These are phyloP conservation scores for Argyresthia goedartella DNA, from an alignment of 2,888 invertebrate species.

Conservation along the genomic window DNA sequence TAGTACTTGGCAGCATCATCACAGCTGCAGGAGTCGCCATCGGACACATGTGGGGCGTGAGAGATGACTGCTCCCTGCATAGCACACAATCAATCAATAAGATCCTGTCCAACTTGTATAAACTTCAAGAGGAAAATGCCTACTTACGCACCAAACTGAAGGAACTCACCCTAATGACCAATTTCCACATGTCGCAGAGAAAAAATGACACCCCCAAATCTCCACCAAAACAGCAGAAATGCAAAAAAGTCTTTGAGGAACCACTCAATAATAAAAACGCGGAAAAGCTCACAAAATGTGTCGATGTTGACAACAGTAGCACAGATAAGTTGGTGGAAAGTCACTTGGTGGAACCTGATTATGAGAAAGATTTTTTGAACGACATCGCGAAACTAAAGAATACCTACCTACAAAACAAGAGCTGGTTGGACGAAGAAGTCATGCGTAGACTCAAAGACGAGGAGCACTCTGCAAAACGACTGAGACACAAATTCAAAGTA, in stretches of 20 bases:
- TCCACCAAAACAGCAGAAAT: conserved; percentile 36
- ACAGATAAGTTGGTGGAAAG: conserved; percentile 21
- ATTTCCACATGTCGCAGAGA: conserved; percentile 6
- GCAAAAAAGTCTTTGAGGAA: conserved; percentile 56
- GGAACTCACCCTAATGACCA: conserved; percentile 35
- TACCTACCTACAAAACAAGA: conserved; percentile 50
- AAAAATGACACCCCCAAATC: conserved; percentile 25
- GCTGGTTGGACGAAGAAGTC: conserved; percentile 51
- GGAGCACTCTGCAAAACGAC: conserved; percentile 21
- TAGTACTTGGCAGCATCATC: conserved; percentile 60
- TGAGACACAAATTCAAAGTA: conserved; percentile 20
- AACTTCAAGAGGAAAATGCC: conserved; percentile 62
- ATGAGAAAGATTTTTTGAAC: conserved; percentile 41
- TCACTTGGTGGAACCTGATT: conserved; percentile 24
- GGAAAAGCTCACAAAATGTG: conserved; percentile 42
- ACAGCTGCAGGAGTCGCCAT: conserved; percentile 62
- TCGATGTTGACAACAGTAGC: conserved; percentile 30
- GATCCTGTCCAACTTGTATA: conserved; percentile 58
- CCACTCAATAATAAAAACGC: conserved; percentile 39
- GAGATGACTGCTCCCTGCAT: conserved; percentile 48
- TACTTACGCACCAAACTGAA: conserved; percentile 50
- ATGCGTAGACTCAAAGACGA: conserved; percentile 34
- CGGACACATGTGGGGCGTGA: conserved; percentile 65
- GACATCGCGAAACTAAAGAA: conserved; percentile 43
- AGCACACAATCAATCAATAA: conserved; percentile 53